A percentile compares a stretch with the other conserved stretches of the same genome.
phyloP scores from a whole-genome alignment of 2,113 vertebrate genomes.

The Heterotis niloticus region DNA sequence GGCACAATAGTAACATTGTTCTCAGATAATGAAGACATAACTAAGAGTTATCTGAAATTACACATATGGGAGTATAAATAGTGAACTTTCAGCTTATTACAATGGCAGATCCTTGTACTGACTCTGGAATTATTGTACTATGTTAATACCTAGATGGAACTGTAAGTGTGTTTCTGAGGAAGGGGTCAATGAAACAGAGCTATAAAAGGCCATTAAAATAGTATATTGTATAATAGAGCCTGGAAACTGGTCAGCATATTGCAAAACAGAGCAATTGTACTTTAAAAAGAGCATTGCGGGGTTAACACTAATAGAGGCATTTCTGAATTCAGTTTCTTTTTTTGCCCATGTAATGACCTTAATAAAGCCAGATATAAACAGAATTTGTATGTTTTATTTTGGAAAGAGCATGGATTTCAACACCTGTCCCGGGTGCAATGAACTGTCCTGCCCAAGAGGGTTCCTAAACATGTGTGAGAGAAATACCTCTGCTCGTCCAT shows the following conservation, averaged over 20 bases:
- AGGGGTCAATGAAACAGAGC: too few species aligned
- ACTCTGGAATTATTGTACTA: background rate
- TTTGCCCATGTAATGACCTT: background rate
- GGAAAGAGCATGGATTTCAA: constrained; percentile 9
- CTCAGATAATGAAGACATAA: background rate
- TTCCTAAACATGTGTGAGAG: constrained; percentile 25
- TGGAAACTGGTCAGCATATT: too few species aligned
- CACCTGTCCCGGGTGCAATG: constrained; percentile 26
- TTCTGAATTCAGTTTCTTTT: background rate
- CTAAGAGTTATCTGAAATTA: background rate
- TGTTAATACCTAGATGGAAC: too few species aligned
- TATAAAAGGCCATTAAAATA: too few species aligned
- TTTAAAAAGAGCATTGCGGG: too few species aligned
- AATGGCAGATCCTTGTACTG: background rate
- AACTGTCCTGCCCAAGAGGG: background rate
- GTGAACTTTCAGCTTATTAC: background rate
- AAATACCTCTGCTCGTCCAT: constrained; percentile 24
- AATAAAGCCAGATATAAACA: background rate
- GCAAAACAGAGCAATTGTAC: too few species aligned
- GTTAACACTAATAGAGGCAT: too few species aligned
- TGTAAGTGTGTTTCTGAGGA: too few species aligned
- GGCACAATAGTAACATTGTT: too few species aligned
- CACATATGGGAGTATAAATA: background rate
- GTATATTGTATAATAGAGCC: too few species aligned
- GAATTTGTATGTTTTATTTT: constrained; percentile 13